Evolutionary conservation across 2,888 invertebrate species (phyloP), one percentile per base, ranked within the genome.

Genomic region (Anoncus sp.): DNA sequence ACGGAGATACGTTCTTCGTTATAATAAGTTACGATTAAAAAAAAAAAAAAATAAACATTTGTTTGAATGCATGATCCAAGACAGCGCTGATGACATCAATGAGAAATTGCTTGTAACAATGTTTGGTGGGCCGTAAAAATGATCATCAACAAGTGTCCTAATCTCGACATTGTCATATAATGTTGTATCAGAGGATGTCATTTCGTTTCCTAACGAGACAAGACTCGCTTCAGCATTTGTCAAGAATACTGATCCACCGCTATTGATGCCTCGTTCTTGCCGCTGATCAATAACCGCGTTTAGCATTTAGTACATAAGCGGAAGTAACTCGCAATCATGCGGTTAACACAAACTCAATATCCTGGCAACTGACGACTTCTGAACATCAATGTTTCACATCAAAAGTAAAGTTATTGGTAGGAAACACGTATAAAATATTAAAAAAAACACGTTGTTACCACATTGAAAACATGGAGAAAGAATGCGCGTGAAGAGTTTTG

Each of bases 401-500:
- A 38, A 45, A 22, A 35, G 12, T 31, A 53, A 55, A 55, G 24
- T 72, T 63, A 63, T 63, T 6, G 63, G 18, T 63, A 45, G 71
- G 71, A 72, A 72, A 63, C 35, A 43, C 43, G 53, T 24, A 14
- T 14, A 45, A 27, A 38, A 22, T n/a, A n/a, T n/a, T n/a, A 59
- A 16, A 53, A 14, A 69, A 18, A n/a, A n/a, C n/a, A 6, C 27
- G 16, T 40, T 43, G 22, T 47, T 16, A 14, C 35, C 35, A 10
- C 22, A 53, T 63, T 10, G 14, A 49, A 67, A 62, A 24, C 2
- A 55, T 38, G 53, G 22, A 2, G 24, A 49, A 71, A 51, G n/a
- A 59, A 31, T 10, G 63, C 51, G 20, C 53, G 53, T 51, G 62
- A 75, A 67, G 49, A 57, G 31, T 27, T 70, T 75, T 57, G 38